These are phyloP conservation scores for Circaetus gallicus DNA, from an alignment of 2,113 vertebrate genomes.

Conservation along the genomic window DNA sequence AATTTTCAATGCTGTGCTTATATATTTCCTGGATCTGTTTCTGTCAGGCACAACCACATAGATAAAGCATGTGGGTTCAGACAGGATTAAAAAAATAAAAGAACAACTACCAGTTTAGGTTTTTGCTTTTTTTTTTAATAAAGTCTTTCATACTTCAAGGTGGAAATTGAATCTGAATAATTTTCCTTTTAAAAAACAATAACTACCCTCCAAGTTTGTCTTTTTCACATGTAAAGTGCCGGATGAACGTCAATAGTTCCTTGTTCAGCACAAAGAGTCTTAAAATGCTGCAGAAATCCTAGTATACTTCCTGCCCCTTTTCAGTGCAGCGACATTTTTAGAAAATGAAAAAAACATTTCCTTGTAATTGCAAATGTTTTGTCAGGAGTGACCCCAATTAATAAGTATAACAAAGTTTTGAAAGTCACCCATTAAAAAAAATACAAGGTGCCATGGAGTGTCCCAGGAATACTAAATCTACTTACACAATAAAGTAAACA, in stretches of 20 bases:
- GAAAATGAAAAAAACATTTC: background rate
- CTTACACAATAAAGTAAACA: background rate
- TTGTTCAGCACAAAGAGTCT: background rate
- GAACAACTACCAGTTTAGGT: rapidly evolving
- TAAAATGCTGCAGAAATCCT: background rate
- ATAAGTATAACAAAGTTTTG: background rate
- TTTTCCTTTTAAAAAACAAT: background rate
- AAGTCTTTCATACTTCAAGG: background rate
- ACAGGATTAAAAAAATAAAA: background rate
- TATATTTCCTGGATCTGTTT: background rate
- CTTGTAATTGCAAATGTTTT: background rate
- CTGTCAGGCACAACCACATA: background rate
- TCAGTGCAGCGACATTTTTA: background rate
- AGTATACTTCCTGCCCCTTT: background rate
- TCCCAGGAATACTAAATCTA: background rate
- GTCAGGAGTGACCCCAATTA: background rate
- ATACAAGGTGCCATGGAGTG: background rate
- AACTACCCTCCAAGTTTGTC: background rate
- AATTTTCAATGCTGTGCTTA: background rate
- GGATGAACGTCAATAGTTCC: background rate
- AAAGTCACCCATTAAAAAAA: background rate
- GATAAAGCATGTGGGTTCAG: background rate
- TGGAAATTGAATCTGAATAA: background rate
- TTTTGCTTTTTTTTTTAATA: background rate
- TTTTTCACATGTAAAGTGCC: background rate